These are phyloP conservation scores for Scotopteryx bipunctaria DNA, from an alignment of 2,888 invertebrate genomes.

Conservation along the genomic window DNA sequence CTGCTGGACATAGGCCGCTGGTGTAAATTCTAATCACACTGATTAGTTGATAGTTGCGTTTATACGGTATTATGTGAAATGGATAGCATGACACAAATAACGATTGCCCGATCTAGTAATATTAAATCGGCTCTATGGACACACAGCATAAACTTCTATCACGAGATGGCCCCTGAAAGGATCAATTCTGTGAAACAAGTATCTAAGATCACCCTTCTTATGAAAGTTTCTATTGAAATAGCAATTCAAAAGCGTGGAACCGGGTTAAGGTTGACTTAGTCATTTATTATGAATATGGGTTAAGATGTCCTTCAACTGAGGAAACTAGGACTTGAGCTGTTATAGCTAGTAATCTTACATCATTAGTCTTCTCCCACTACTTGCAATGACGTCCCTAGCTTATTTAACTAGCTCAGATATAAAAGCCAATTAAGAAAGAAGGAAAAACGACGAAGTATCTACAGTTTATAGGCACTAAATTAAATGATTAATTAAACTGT, in stretches of 20 bases:
- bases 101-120: neutral
- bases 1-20: no score
- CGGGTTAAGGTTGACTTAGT: constrained; percentile 30
- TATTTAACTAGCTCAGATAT: constrained; percentile 11
- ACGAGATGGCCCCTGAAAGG: constrained; percentile 47
- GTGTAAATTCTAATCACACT: constrained; percentile 15
- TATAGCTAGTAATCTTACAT: constrained; percentile 7
- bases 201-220: constrained; percentile 42
- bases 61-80: neutral
- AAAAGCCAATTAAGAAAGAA: constrained; percentile 19
- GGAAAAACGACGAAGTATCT: constrained; percentile 17
- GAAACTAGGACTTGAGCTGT: constrained; percentile 1
- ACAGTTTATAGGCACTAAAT: constrained; percentile 21
- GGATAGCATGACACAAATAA: neutral
- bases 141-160: constrained; percentile 50
- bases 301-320: constrained; percentile 2
- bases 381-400: neutral
- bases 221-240: constrained; percentile 28
- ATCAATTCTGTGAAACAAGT: constrained; percentile 52
- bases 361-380: constrained; percentile 11
- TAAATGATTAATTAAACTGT: constrained; percentile 19
- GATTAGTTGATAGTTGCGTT: constrained; percentile 12
- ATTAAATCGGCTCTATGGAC: constrained; percentile 22
- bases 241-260: constrained; percentile 23
- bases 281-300: constrained; percentile 26